Base-by-base conservation (phyloP, 2,113 vertebrate species). In the Prionailurus bengalensis region DNA sequence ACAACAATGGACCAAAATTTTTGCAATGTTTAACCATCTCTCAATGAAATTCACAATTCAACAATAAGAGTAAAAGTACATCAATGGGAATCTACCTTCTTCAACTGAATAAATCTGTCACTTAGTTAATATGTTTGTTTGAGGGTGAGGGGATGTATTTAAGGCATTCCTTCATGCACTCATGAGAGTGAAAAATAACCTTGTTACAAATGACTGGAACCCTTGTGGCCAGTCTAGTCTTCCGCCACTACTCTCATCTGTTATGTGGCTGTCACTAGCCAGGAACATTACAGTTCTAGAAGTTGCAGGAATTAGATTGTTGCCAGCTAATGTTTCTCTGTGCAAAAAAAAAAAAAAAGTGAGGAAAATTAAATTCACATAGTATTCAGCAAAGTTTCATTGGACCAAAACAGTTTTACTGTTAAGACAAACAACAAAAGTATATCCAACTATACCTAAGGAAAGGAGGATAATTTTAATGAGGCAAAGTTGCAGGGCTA, bases 111-210 rank as follows among this genome's bases (percentile, higher is more conserved):
- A 74, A 80, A 74, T 9, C 19, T 89, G 7, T 31, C 74, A 33
- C 25, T 55, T 91, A 80, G 63, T 61, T 86, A 92, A 55, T 63
- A 8, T 76, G 31, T 81, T 88, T 84, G 66, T n/a, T 76, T 95
- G 58, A 45, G 23, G 42, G 2, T 51, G 5, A 74, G 14, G 42
- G 17, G 4, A 51, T 70, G 8, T 61, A 0, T 89, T 31, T 7
- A n/a, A 95, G 27, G 4, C 36, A 96, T 58, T 84, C 36, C 31
- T 89, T 83, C 73, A n/a, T 94, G 39, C 5, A 76, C 8, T 91
- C 17, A 71, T 48, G 19, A 27, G 85, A 94, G 89, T 87, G 36
- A 85, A 96, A 96, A n/a, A 74, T 27, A 48, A 58, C 65, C 33
- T 63, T 65, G 21, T 66, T 48, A 91, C 17, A 84, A 61, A 58